Evolutionary conservation across 2,797 vertebrate species (phyloP).

Genomic region (Danio jaintianensis): DNA sequence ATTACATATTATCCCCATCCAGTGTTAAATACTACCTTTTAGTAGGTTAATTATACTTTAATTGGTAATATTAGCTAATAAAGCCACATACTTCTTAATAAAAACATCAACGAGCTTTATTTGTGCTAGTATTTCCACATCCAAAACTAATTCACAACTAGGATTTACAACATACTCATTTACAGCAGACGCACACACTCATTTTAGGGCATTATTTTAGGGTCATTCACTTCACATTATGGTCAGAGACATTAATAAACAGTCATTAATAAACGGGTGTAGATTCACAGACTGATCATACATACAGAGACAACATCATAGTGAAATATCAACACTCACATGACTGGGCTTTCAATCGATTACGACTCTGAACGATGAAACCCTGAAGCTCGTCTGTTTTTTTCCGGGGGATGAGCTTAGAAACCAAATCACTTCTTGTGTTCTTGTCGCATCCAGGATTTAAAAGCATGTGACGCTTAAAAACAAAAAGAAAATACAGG

Average conservation of each 20-base stretch:
- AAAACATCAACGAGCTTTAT: conserved; percentile 2
- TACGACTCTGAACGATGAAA: background rate
- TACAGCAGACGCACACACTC: conserved; percentile 21
- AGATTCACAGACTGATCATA: conserved; percentile 45
- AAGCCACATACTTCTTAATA: background rate
- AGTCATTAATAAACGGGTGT: conserved; percentile 1
- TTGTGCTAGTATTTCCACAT: conserved; percentile 36
- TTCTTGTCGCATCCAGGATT: background rate
- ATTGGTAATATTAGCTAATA: conserved; percentile 4
- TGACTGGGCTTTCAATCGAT: background rate
- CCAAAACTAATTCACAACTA: conserved; percentile 24
- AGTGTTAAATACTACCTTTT: background rate
- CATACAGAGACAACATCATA: conserved; percentile 35
- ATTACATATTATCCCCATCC: background rate
- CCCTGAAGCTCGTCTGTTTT: background rate
- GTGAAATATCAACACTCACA: conserved; percentile 33
- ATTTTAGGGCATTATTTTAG: conserved; percentile 16
- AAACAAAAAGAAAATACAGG: background rate
- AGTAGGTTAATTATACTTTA: background rate
- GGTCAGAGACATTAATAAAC: conserved; percentile 16
- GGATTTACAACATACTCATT: conserved; percentile 27
- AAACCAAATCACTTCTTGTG: background rate
- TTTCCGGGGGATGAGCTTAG: background rate
- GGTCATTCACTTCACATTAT: conserved; percentile 36
- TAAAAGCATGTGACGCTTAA: background rate